These are phyloP conservation scores for Taxidea taxus DNA, from an alignment of 2,113 vertebrate genomes.

Conservation along the genomic window DNA sequence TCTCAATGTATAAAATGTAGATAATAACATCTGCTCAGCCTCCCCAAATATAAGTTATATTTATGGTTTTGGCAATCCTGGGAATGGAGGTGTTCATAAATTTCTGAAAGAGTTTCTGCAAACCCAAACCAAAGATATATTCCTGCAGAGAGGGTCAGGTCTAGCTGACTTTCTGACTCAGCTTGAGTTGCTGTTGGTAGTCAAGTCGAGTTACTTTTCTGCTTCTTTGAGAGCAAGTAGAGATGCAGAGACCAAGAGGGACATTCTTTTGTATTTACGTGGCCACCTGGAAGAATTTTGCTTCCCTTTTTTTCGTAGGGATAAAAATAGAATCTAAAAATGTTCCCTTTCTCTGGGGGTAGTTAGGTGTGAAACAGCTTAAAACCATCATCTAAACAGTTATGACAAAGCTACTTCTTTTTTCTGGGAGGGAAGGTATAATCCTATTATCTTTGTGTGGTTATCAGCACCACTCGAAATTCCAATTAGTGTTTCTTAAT, in stretches of 20 bases:
- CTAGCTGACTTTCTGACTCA: neutral
- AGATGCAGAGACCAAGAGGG: neutral
- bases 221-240: neutral
- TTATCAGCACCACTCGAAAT: conserved; percentile 74
- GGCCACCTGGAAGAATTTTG: neutral
- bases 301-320: neutral
- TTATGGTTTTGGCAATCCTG: neutral
- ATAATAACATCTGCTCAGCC: neutral
- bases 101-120: neutral
- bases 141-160: neutral
- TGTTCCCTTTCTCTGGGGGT: conserved; percentile 49
- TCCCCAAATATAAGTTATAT: neutral
- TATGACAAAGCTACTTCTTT: conserved; percentile 62
- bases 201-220: neutral
- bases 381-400: conserved; percentile 63
- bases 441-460: conserved; percentile 73
- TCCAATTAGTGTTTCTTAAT: conserved; percentile 77
- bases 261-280: neutral
- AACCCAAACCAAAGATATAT: neutral
- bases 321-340: conserved; percentile 64
- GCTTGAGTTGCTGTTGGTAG: neutral
- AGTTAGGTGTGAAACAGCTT: conserved; percentile 70
- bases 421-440: conserved; percentile 57
- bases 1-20: neutral
- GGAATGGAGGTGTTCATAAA: neutral